phyloP scores from a whole-genome alignment of 2,113 vertebrate species.

The Microcebus ravelobensis region DNA sequence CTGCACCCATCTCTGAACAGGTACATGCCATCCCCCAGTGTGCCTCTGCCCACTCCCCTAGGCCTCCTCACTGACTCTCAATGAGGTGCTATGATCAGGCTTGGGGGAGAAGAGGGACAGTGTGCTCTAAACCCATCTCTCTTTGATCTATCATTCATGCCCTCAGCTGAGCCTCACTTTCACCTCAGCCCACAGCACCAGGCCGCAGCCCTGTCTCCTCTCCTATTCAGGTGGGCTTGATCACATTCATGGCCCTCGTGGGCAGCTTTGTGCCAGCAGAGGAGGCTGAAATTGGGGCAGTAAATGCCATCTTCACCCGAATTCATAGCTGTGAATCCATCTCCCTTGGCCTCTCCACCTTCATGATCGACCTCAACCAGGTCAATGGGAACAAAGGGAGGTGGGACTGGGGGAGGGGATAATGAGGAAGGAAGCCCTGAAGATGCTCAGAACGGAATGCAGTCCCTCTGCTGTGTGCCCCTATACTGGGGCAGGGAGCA shows the following conservation, averaged over 20 bases:
- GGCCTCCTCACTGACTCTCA: background rate
- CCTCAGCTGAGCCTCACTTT: constrained; percentile 2
- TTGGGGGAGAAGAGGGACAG: background rate
- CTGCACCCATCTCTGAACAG: background rate
- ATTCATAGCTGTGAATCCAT: constrained; percentile 96
- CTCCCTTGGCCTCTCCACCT: constrained; percentile 96
- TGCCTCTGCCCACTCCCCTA: background rate
- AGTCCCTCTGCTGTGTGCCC: background rate
- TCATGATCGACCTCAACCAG: constrained; percentile 98
- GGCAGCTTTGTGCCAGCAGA: constrained; percentile 96
- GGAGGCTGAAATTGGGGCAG: constrained; percentile 93
- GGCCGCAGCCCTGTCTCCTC: constrained; percentile 2
- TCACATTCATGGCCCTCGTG: constrained; percentile 97
- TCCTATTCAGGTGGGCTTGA: constrained; percentile 91
- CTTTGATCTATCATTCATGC: background rate
- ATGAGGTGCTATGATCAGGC: background rate
- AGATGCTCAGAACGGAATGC: background rate
- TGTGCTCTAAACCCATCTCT: background rate
- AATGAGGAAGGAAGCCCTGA: background rate
- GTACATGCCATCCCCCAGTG: background rate
- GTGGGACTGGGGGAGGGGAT: background rate
- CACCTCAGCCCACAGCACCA: background rate
- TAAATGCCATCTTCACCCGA: constrained; percentile 96
- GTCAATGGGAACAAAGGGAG: constrained; percentile 40
- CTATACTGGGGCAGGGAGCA: background rate